A percentile compares a stretch with the other conserved stretches of the same genome.
Evolutionary conservation across 1,140 invertebrate genomes (phyloP).

Genomic region (Zaprionus tsacasi): DNA sequence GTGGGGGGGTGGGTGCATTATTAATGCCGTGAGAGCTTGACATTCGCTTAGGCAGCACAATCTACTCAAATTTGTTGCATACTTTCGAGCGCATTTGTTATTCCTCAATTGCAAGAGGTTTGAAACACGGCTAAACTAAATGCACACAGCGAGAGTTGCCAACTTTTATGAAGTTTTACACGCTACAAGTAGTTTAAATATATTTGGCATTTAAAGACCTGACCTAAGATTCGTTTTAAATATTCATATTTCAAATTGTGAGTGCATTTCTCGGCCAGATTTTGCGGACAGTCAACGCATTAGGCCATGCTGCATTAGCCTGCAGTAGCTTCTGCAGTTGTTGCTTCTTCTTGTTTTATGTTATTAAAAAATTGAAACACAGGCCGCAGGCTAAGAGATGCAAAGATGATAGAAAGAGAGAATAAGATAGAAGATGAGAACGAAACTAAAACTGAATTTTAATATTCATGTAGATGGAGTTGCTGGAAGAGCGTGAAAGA

Average conservation of each 20-base stretch:
- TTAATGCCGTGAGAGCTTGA: slow-evolving; percentile 73
- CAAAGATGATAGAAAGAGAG: not conserved
- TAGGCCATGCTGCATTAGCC: no score
- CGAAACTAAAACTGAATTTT: slow-evolving; percentile 12
- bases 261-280: slow-evolving; percentile 63
- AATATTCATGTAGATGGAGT: not conserved
- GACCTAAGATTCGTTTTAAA: slow-evolving; percentile 59
- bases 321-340: not conserved
- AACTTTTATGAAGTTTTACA: no score
- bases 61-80: slow-evolving; percentile 49
- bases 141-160: no score
- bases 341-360: slow-evolving; percentile 49
- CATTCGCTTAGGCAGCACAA: slow-evolving; percentile 65
- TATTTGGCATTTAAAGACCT: no score
- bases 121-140: no score
- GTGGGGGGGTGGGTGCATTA: slow-evolving; percentile 52
- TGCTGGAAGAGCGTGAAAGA: not conserved
- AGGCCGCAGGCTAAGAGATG: slow-evolving; percentile 46
- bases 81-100: slow-evolving; percentile 69
- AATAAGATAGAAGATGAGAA: not conserved
- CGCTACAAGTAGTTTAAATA: no score
- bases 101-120: slow-evolving; percentile 41
- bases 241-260: slow-evolving; percentile 82
- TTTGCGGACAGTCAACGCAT: slow-evolving; percentile 39
- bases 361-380: slow-evolving; percentile 76